Conservation (phyloP, 2,113 vertebrate species). For the Sorex fumeus region DNA sequence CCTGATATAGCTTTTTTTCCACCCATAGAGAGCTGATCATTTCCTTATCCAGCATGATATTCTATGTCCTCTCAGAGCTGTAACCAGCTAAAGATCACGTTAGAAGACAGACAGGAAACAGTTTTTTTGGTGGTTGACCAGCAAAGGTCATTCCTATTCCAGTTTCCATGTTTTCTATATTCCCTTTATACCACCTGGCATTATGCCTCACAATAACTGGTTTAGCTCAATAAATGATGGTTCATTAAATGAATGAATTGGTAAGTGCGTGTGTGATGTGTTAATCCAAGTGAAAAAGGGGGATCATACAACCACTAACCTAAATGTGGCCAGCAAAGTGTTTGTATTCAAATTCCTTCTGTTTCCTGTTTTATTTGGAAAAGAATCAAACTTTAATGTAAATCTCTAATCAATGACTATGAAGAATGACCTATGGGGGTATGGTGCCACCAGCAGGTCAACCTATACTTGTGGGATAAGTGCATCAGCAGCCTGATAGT, state of each 20-base stretch:
- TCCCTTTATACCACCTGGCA: not conserved
- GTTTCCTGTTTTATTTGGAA: not conserved
- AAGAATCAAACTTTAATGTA: not conserved
- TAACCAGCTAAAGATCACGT: not conserved
- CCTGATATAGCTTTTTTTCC: not conserved
- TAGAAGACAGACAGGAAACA: not conserved
- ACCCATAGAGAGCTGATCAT: not conserved
- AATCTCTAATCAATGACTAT: not conserved
- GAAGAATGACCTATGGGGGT: not conserved
- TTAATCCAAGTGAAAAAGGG: not conserved
- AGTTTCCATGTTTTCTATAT: not conserved
- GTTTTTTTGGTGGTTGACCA: too few species aligned
- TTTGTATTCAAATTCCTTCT: not conserved
- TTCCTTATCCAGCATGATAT: not conserved
- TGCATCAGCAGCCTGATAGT: too few species aligned
- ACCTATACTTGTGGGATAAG: too few species aligned
- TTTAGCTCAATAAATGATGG: not conserved
- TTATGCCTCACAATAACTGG: not conserved
- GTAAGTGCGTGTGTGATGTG: not conserved
- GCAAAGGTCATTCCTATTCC: too few species aligned
- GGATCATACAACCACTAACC: too few species aligned
- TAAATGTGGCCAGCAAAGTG: not conserved
- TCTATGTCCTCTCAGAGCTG: not conserved
- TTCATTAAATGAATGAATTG: slow-evolving; percentile 31
- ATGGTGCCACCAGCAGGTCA: too few species aligned